A percentile compares a stretch with the other conserved stretches of the same genome.
Evolutionary conservation across 2,888 invertebrate species (phyloP).

Genomic region (Lepidonotus clava): DNA sequence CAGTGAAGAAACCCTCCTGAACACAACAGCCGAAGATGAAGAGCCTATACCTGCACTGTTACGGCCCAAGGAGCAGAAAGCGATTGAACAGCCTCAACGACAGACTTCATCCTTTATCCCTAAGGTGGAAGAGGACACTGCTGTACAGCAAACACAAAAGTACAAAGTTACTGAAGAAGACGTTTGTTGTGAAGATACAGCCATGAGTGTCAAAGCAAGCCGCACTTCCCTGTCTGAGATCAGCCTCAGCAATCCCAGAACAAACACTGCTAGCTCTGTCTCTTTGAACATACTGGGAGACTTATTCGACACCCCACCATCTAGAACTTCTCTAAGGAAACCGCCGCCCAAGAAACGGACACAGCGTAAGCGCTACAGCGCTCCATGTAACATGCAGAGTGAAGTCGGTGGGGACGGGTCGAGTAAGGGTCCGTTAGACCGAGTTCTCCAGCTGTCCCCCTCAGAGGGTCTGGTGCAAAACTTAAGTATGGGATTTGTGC

Average conservation of each 20-base stretch:
- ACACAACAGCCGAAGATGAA: constrained; percentile 20
- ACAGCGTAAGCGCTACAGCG: not conserved
- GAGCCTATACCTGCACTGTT: too few relatives aligned
- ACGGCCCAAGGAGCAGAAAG: too few relatives aligned
- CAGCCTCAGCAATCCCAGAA: too few relatives aligned
- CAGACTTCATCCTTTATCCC: too few relatives aligned
- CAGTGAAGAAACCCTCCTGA: constrained; percentile 7
- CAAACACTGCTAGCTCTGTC: not conserved
- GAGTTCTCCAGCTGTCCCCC: not conserved
- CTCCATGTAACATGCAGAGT: not conserved
- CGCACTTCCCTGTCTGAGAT: too few relatives aligned
- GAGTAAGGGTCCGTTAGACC: not conserved
- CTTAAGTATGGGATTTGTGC: not conserved
- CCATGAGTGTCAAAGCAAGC: too few relatives aligned
- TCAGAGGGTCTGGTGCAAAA: not conserved
- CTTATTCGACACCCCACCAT: constrained; percentile 15
- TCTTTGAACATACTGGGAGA: not conserved
- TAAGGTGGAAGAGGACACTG: too few relatives aligned
- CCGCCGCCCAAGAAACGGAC: constrained; percentile 9
- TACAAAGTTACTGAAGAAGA: too few relatives aligned
- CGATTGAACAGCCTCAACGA: too few relatives aligned
- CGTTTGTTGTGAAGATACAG: too few relatives aligned
- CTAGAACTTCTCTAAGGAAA: constrained; percentile 12
- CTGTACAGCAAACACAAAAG: too few relatives aligned
- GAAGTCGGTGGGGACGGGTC: not conserved